These are phyloP conservation scores for Chromobotia macracanthus DNA, from an alignment of 2,797 vertebrate species.

Conservation along the genomic window DNA sequence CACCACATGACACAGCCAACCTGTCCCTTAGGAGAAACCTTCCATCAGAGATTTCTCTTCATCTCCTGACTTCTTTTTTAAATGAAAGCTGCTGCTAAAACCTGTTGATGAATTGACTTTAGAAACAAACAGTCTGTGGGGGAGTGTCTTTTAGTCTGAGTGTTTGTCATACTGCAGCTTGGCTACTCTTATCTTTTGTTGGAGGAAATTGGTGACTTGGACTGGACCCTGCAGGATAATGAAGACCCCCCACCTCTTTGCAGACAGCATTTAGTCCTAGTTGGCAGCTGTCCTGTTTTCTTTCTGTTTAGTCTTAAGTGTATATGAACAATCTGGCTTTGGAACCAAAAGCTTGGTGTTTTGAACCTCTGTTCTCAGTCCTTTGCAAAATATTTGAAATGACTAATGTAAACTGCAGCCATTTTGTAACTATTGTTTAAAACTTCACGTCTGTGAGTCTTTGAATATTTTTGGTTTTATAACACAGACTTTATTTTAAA, in stretches of 20 bases:
- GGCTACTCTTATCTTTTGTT: constrained; percentile 31
- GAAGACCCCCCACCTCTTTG: constrained; percentile 35
- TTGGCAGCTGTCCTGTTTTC: constrained; percentile 52
- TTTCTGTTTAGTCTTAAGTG: constrained; percentile 26
- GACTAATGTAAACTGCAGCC: constrained; percentile 44
- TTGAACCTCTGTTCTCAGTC: constrained; percentile 27
- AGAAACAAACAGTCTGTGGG: constrained; percentile 13
- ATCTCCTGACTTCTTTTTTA: not conserved
- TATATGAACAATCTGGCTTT: constrained; percentile 24
- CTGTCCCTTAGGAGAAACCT: not conserved
- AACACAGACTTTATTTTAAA: constrained; percentile 27
- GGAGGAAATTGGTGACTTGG: constrained; percentile 33
- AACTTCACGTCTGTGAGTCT: constrained; percentile 33
- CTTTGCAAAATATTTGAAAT: constrained; percentile 37
- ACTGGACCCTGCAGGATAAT: constrained; percentile 47
- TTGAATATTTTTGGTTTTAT: constrained; percentile 61
- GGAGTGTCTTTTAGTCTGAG: constrained; percentile 8
- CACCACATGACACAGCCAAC: not conserved
- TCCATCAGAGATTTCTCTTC: not conserved
- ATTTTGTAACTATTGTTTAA: constrained; percentile 2
- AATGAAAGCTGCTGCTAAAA: not conserved
- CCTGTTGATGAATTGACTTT: constrained; percentile 21
- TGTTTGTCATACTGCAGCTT: constrained; percentile 24
- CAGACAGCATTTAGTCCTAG: constrained; percentile 19
- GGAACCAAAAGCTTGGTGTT: constrained; percentile 34